Evolutionary conservation across 2,888 invertebrate genomes (phyloP), one percentile per base, ranked within the genome.

Genomic region (Holacanthella duospinosa): DNA sequence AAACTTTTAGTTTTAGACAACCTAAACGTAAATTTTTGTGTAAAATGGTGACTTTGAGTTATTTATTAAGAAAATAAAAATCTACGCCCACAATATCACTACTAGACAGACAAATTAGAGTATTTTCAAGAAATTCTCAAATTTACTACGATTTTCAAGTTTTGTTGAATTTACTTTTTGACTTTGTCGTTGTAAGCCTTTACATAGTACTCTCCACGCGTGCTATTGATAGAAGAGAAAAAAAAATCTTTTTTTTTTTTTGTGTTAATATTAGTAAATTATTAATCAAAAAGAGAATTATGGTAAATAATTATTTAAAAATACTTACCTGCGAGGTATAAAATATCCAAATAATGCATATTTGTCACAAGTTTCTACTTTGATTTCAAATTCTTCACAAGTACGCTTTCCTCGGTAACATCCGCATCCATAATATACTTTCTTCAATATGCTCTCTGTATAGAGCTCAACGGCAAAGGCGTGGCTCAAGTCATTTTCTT

Each of bases 31-130:
- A 36, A 36, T n/a, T n/a, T n/a, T n/a, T n/a, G n/a, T n/a, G n/a
- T n/a, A n/a, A n/a, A n/a, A n/a, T 16, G 16, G 36, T 6, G 36
- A 36, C 6, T 12, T 12, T 6, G 36, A 36, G 36, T 36, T 12
- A 36, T 48, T 48, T 48, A 48, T 48, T 48, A 48, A 4, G 16
- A 48, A 48, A 48, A 48, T 48, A 48, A 48, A 48, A 48, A 48
- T 48, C 9, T 48, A 21, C 21, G 48, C 16, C 6, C 36, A 36
- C 36, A 36, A 36, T 36, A 36, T 12, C n/a, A n/a, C n/a, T n/a
- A n/a, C n/a, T n/a, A n/a, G n/a, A n/a, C n/a, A n/a, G n/a, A n/a
- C n/a, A n/a, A n/a, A n/a, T n/a, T n/a, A n/a, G n/a, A n/a, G n/a
- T n/a, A n/a, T n/a, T n/a, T n/a, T n/a, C n/a, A n/a, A n/a, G n/a